Percentiles rank a stretch among this genome's conserved stretches.
phyloP scores from a whole-genome alignment of 2,888 invertebrate genomes.

The Stratiomys singularior region DNA sequence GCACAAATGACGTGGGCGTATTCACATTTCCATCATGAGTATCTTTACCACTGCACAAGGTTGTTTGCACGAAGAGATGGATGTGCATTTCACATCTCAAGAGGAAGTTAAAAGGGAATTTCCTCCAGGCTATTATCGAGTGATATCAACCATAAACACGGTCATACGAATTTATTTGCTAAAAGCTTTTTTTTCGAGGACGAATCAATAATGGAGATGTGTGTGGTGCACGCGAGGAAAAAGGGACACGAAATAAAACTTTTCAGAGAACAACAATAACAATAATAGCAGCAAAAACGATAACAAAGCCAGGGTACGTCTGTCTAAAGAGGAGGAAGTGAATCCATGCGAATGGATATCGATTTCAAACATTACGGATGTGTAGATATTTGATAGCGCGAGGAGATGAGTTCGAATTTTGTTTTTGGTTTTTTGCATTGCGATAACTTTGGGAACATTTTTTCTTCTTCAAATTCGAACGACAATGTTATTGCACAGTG shows the following conservation, averaged over 20 bases:
- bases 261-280: not conserved
- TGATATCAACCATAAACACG: slow-evolving; percentile 38
- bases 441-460: not conserved
- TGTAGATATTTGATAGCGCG: not conserved
- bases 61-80: not conserved
- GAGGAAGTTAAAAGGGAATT: slow-evolving; percentile 20
- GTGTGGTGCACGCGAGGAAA: not conserved
- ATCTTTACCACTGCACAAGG: not conserved
- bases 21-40: not conserved
- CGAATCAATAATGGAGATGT: slow-evolving; percentile 8
- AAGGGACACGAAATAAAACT: not conserved
- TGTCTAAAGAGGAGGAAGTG: not conserved
- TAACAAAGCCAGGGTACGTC: not conserved
- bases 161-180: slow-evolving; percentile 39
- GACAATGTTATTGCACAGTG: no score
- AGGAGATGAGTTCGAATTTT: not conserved
- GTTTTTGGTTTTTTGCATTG: not conserved
- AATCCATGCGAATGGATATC: slow-evolving; percentile 2
- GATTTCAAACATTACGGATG: slow-evolving; percentile 6
- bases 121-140: slow-evolving; percentile 28
- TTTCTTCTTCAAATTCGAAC: no score
- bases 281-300: not conserved
- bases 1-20: slow-evolving; percentile 16
- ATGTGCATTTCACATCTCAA: not conserved
- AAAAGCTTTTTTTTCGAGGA: slow-evolving; percentile 28